Evolutionary conservation across 2,888 invertebrate genomes (phyloP), one percentile per base, ranked within the genome.

Genomic region (Andrena flavipes): DNA sequence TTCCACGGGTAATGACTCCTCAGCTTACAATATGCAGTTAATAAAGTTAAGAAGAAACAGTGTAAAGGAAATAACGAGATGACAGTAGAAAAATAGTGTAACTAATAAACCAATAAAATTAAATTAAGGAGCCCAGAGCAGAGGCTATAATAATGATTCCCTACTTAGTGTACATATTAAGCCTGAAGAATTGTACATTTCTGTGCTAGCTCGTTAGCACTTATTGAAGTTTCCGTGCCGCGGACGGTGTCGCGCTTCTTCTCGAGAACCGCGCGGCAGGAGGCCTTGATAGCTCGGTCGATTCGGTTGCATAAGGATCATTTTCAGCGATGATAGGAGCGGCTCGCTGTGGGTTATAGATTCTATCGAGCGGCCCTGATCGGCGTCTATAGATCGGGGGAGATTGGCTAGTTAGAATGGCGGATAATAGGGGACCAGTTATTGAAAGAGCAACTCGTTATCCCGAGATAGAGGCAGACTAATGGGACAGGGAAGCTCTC

Each of bases 221-320:
- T 42, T n/a, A n/a, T n/a, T 5, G 42, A 42, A 42, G 42, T 42
- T 13, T 4, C 42, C 42, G 56, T 1, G 56, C 23, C 23, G 23
- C 56, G 56, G 8, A 23, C 54, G 20, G 23, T 13, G 65, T 49
- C 48, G 26, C 51, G 33, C n/a, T 20, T 42, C 65, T 65, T 63
- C 49, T 33, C 64, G 56, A 20, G 0, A 20, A 16, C 3, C 29
- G 23, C 67, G 30, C 48, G 33, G 30, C 48, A 29, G 8, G n/a
- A 56, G 80, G 80, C 88, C 87, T 87, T 88, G 86, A 74, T 63
- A 75, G 59, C 70, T 76, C 56, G 74, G 62, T 59, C 76, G 64
- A 70, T 56, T 76, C 78, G 80, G 79, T 87, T 87, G 85, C 84
- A 87, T 82, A 87, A 87, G 80, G 68, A 82, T 85, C 70, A 54